phyloP scores from a whole-genome alignment of 23 tunicate species.

The Styela plicata region DNA sequence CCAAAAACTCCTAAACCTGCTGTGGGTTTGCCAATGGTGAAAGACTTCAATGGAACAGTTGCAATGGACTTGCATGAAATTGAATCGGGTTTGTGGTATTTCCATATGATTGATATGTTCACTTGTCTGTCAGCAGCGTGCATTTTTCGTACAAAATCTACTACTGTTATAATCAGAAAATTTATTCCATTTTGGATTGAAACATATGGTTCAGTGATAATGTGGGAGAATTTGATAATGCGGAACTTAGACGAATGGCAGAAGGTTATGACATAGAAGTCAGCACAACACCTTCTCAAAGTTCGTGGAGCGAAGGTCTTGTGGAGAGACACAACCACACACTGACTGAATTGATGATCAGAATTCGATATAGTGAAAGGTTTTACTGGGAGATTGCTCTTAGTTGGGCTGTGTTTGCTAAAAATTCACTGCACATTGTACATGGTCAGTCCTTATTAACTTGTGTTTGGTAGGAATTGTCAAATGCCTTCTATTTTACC shows the following conservation, averaged over 20 bases:
- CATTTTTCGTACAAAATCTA: conserved; percentile 16
- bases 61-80: conserved; percentile 31
- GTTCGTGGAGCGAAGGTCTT: conserved; percentile 32
- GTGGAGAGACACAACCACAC: conserved; percentile 28
- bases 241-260: conserved; percentile 19
- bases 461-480: conserved; percentile 12
- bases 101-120: conserved; percentile 35
- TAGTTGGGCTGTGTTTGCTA: conserved; percentile 23
- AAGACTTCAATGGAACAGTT: conserved; percentile 17
- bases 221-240: conserved; percentile 30
- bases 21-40: conserved; percentile 14
- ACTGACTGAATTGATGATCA: not conserved
- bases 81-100: conserved; percentile 24
- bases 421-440: conserved; percentile 2
- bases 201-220: conserved; percentile 24
- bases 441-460: conserved; percentile 25
- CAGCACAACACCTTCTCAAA: conserved; percentile 14
- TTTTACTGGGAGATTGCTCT: conserved; percentile 12
- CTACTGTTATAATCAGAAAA: conserved; percentile 15
- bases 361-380: not conserved
- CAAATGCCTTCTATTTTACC: not conserved
- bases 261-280: conserved; percentile 5
- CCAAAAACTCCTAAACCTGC: conserved; percentile 9
- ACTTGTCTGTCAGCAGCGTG: conserved; percentile 10
- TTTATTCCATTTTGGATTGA: conserved; percentile 21